Conservation (phyloP, 2,888 invertebrate species). For the Drosophila tripunctata region DNA sequence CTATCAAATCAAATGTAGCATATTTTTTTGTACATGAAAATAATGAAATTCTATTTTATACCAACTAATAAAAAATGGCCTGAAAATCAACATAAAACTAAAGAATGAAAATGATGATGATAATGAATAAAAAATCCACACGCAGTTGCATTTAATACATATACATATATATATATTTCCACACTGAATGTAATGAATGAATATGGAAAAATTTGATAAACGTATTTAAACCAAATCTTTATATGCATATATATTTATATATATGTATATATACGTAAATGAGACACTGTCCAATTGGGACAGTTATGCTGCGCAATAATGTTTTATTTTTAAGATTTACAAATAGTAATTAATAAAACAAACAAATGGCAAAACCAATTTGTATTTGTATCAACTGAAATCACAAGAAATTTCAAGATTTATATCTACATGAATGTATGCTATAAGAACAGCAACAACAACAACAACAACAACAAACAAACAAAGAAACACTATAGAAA, state of each 20-base stretch:
- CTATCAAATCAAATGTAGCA: slow-evolving; percentile 69
- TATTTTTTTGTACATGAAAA: slow-evolving; percentile 71
- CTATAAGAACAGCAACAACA: no score
- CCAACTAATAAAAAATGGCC: slow-evolving; percentile 54
- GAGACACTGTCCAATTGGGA: slow-evolving; percentile 38
- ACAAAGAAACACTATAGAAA: slow-evolving; percentile 51
- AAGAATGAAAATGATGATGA: slow-evolving; percentile 7
- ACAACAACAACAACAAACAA: no score
- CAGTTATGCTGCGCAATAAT: slow-evolving; percentile 71
- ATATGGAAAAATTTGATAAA: slow-evolving; percentile 44
- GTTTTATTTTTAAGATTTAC: slow-evolving; percentile 69
- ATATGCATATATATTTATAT: slow-evolving; percentile 38
- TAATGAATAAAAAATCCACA: slow-evolving; percentile 24
- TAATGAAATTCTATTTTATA: slow-evolving; percentile 30
- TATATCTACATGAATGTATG: no score
- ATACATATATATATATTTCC: slow-evolving; percentile 57
- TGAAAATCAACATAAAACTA: slow-evolving; percentile 37
- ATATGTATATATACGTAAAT: no score
- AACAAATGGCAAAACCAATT: no score
- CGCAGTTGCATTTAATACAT: slow-evolving; percentile 67
- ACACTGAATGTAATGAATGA: slow-evolving; percentile 42
- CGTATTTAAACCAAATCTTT: slow-evolving; percentile 48
- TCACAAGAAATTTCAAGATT: slow-evolving; percentile 29
- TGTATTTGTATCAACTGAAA: slow-evolving; percentile 62
- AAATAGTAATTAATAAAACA: slow-evolving; percentile 59